Base-by-base conservation (phyloP, 2,113 vertebrate genomes). In the Datnioides undecimradiatus region DNA sequence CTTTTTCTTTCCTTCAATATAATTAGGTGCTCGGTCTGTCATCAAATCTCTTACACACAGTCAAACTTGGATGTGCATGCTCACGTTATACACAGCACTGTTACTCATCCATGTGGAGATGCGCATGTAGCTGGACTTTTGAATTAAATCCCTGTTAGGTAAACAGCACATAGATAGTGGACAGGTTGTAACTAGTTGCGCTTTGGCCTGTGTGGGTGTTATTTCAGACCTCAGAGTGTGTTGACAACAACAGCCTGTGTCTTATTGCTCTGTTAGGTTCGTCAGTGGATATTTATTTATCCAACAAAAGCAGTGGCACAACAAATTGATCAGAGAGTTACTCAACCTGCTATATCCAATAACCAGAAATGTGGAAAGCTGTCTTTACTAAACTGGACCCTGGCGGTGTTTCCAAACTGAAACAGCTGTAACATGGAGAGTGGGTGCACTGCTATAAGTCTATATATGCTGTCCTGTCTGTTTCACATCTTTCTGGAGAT, bases 21-120 rank as follows among this genome's bases (percentile, higher is more conserved):
- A 90, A 92, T 91, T 80, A 86, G 70, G 55, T 59, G 34, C 64
- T 60, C 33, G 29, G 33, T 51, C 36, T 72, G 49, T 58, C 68
- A 66, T 86, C 73, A 63, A 64, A 85, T 73, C 62, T 80, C 48
- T 82, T 49, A 27, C 16, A 46, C 34, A 64, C 76, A 80, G n/a
- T n/a, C 48, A 80, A 49, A 58, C 49, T 64, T 55, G 9, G 49
- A 45, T 51, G 54, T 33, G 21, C 33, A 54, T 33, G 48, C 71
- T 83, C 76, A 79, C 49, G 79, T 46, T 8, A 25, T 45, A 40
- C 23, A 19, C n/a, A 49, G 27, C 10, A n/a, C 40, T 25, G n/a
- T 49, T 73, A 25, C 59, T 71, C 17, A 33, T 59, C 55, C 25
- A 66, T 46, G 69, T 40, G 59, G 40, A 62, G 17, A 68, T 10